Base-by-base conservation (phyloP, 2,888 invertebrate species). In the Hypercompe scribonia region DNA sequence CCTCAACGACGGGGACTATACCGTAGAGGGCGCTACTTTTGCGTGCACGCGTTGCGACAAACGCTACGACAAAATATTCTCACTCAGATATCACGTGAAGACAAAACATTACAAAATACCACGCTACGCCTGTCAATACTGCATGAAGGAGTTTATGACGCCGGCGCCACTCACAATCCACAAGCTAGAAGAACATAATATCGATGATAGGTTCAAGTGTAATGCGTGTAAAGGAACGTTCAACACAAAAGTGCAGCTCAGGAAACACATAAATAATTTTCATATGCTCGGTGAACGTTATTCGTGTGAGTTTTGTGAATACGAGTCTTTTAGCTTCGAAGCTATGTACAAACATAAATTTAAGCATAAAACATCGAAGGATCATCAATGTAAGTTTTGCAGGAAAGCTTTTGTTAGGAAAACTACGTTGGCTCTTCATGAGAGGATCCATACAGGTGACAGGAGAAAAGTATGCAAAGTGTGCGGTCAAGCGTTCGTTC, bases 401-500 rank as follows among this genome's bases (percentile, higher is more conserved):
- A 89, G 86, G 74, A 96, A 96, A 76, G 88, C 93, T 1, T 96
- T 96, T 71, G 54, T 92, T 34, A 90, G 95, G 79, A 93, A 89
- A 76, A 84, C 91, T 0, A 93, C 91, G 0, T 69, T 93, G 77
- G 88, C 84, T 42, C 73, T 91, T 0, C 95, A 95, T 21, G 94
- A 94, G 78, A 83, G 90, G 74, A 94, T 95, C 1, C 95, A 95
- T 46, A 95, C 94, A 0, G 94, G 92, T 0, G 95, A 95, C 46
- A 85, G 90, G 61, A 83, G 91, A 77, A 93, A 94, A 72, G 89
- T 93, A 0, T 95, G 95, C 75, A 80, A 77, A 1, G 88, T 89
- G 0, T 95, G 95, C 68, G 90, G 93, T 0, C 93, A 95, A 73
- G 93, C 94, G 58, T 96, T 95, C 73, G 94, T 94, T 0, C 94